These are phyloP conservation scores for Drosophila nigritarsus DNA, from an alignment of 2,888 invertebrate genomes.

Conservation along the genomic window DNA sequence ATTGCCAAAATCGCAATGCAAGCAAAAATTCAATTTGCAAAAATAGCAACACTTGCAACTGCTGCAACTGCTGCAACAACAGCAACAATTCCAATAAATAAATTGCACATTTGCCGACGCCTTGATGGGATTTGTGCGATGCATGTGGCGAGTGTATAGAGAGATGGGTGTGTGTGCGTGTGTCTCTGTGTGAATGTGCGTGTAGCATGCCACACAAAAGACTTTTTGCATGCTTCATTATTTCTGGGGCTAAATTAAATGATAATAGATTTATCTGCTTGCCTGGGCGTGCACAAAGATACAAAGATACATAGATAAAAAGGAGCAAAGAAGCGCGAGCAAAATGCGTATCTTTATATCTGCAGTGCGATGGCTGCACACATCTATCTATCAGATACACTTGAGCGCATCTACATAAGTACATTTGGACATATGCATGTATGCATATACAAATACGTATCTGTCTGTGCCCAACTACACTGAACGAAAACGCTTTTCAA, in stretches of 20 bases:
- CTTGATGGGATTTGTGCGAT: constrained; percentile 68
- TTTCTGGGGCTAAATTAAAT: constrained; percentile 73
- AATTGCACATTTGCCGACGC: constrained; percentile 67
- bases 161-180: background rate
- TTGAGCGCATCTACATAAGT: background rate
- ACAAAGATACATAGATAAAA: constrained; percentile 2
- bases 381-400: constrained; percentile 11
- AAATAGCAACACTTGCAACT: constrained; percentile 58
- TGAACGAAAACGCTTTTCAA: background rate
- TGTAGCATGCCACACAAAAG: constrained; percentile 38
- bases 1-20: constrained; percentile 73
- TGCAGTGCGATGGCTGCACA: constrained; percentile 1
- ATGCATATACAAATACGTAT: background rate
- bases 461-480: background rate
- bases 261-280: constrained; percentile 76
- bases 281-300: constrained; percentile 45
- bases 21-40: constrained; percentile 74
- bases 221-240: constrained; percentile 72
- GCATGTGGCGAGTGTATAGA: constrained; percentile 33
- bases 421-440: background rate
- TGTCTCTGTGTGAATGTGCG: background rate
- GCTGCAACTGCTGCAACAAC: constrained; percentile 1
- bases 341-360: constrained; percentile 13
- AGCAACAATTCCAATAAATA: constrained; percentile 58
- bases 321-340: constrained; percentile 1